These are phyloP conservation scores for Bujurquina vittata DNA, from an alignment of 2,113 vertebrate species.

Conservation along the genomic window DNA sequence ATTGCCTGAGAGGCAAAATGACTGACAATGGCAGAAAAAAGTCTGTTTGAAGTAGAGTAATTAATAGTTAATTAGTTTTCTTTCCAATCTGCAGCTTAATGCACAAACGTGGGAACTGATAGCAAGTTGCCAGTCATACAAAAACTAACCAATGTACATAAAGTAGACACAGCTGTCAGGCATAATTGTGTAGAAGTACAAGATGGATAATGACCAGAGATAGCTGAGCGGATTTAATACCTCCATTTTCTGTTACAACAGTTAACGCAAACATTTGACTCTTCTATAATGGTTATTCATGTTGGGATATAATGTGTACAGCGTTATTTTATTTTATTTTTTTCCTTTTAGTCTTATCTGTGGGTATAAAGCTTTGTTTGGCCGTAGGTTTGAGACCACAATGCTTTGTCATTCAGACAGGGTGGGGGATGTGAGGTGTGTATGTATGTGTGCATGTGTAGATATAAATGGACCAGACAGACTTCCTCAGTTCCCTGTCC, in stretches of 20 bases:
- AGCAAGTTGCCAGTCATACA: slow-evolving; percentile 72
- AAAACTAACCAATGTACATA: slow-evolving; percentile 55
- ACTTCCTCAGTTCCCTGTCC: background rate
- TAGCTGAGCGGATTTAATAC: slow-evolving; percentile 31
- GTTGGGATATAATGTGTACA: background rate
- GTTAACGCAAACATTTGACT: slow-evolving; percentile 26
- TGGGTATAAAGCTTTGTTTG: slow-evolving; percentile 14
- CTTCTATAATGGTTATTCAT: background rate
- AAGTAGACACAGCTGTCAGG: slow-evolving; percentile 69
- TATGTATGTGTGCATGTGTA: background rate
- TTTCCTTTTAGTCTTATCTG: background rate
- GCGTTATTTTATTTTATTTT: background rate
- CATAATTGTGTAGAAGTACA: slow-evolving; percentile 63
- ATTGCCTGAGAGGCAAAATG: slow-evolving; percentile 63
- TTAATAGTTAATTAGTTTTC: slow-evolving; percentile 82
- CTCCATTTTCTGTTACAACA: slow-evolving; percentile 29
- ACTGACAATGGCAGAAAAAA: slow-evolving; percentile 72
- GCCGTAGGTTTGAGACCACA: background rate
- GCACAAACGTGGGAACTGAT: slow-evolving; percentile 66
- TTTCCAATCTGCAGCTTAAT: slow-evolving; percentile 69
- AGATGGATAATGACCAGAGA: slow-evolving; percentile 66
- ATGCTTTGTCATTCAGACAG: slow-evolving; percentile 46
- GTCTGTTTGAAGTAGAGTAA: slow-evolving; percentile 76
- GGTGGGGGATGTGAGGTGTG: slow-evolving; percentile 33
- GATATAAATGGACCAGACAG: slow-evolving; percentile 20